Base-by-base conservation (phyloP, 2,888 invertebrate species). In the Pseudolycoriella hygida region DNA sequence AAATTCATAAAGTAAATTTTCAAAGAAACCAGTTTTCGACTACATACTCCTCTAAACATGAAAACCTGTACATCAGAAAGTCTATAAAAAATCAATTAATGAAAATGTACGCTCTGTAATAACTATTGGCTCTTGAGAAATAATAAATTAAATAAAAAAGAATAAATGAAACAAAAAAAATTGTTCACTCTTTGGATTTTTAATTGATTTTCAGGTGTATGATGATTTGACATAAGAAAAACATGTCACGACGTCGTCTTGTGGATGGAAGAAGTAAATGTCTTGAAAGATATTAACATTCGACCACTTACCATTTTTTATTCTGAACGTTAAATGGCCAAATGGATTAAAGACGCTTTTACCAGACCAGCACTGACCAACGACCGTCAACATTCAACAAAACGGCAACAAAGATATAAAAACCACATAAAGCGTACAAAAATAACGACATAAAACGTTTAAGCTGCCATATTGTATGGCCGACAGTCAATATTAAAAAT, bases 191-290 rank as follows among this genome's bases (percentile, higher is more conserved):
- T 14, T 14, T 14, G 3, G 5, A 34, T 34, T 34, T 34, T 34
- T 34, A 34, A 34, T 34, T 34, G 34, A 34, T 34, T 34, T 34
- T 34, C 34, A 34, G 34, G 34, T 34, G 34, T 12, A 34, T 34
- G 34, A 34, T 34, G 34, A 34, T 34, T 34, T 34, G 34, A 34
- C 34, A 34, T 34, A 14, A 25, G 25, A 34, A 34, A 34, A 34
- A 34, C 34, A 34, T 34, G 34, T 34, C 34, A 34, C 34, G 34
- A 34, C 34, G 34, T 10, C 15, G 34, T 14, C 34, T 34, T 34
- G n/a, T 34, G n/a, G 6, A 14, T 12, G 3, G 3, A 34, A 34
- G 5, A 34, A 10, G 5, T 8, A 34, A 34, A 34, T 14, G 34
- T 34, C 25, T 25, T 25, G 5, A 25, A 25, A 25, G 25, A 8